A percentile compares a stretch with the other conserved stretches of the same genome.
Conservation (phyloP, 2,888 invertebrate genomes). For the Tipula lateralis region DNA sequence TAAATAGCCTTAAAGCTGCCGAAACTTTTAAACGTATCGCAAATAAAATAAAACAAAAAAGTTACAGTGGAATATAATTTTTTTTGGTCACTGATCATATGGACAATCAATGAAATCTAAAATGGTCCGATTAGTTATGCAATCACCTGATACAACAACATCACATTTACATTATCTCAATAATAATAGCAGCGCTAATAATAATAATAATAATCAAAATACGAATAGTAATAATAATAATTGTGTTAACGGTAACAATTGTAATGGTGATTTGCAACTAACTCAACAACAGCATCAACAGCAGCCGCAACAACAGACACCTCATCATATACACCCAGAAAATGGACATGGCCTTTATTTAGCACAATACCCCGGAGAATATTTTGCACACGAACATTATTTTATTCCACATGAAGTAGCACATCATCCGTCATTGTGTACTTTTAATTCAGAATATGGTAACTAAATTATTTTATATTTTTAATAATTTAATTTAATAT, state of each 20-base stretch:
- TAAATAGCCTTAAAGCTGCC: background rate
- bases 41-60: background rate
- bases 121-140: slow-evolving; percentile 48
- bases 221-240: background rate
- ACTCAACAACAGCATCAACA: slow-evolving; percentile 29
- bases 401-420: slow-evolving; percentile 47
- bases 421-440: slow-evolving; percentile 56
- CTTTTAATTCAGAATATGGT: slow-evolving; percentile 71
- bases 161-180: slow-evolving; percentile 38
- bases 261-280: slow-evolving; percentile 35
- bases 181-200: slow-evolving; percentile 34
- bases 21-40: background rate
- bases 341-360: slow-evolving; percentile 42
- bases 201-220: slow-evolving; percentile 32
- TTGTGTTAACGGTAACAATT: slow-evolving; percentile 34
- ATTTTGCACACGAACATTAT: slow-evolving; percentile 48
- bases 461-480: slow-evolving; percentile 43
- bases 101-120: slow-evolving; percentile 30
- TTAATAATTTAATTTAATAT: background rate
- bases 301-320: slow-evolving; percentile 29
- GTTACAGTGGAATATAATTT: background rate
- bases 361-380: slow-evolving; percentile 45
- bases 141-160: slow-evolving; percentile 38
- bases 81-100: background rate
- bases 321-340: slow-evolving; percentile 31